A percentile compares a stretch with the other conserved stretches of the same genome.
Evolutionary conservation across 2,888 invertebrate genomes (phyloP).

Genomic region (Oxyteleia sp.): DNA sequence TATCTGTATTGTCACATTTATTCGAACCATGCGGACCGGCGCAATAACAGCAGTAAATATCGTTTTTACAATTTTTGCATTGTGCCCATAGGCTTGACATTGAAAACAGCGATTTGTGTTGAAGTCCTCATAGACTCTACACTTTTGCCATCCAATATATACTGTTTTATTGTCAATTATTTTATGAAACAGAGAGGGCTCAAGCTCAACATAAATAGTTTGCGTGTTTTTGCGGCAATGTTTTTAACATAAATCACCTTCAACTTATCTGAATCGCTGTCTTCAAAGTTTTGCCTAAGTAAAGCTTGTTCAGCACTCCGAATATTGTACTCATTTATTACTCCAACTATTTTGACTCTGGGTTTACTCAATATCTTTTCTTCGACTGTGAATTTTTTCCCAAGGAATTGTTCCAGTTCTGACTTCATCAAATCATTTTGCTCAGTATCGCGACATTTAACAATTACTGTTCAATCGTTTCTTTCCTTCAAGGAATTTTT

Average conservation of each 20-base stretch:
- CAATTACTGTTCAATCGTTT: not conserved
- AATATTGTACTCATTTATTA: not conserved
- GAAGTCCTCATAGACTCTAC: not conserved
- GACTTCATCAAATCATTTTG: slow-evolving; percentile 10
- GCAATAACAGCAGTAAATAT: not conserved
- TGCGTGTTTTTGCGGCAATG: not conserved
- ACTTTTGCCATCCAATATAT: slow-evolving; percentile 27
- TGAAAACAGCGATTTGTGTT: slow-evolving; percentile 5
- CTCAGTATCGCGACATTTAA: not conserved
- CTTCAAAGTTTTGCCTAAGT: slow-evolving; percentile 4
- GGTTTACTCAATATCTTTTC: not conserved
- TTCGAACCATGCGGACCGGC: not conserved
- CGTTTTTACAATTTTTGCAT: not conserved
- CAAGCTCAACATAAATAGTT: slow-evolving; percentile 14
- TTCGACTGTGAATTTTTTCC: not conserved
- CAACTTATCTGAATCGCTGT: not conserved
- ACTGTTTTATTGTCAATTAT: not conserved
- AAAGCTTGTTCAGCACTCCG: not conserved
- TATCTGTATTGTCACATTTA: not conserved
- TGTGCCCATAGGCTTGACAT: not conserved
- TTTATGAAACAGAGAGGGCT: not conserved
- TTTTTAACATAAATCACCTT: not conserved
- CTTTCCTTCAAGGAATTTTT: slow-evolving; percentile 13
- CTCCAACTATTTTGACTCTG: slow-evolving; percentile 21
- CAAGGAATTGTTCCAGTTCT: slow-evolving; percentile 11